phyloP scores from a whole-genome alignment of 2,797 vertebrate genomes.

The Anguilla anguilla region DNA sequence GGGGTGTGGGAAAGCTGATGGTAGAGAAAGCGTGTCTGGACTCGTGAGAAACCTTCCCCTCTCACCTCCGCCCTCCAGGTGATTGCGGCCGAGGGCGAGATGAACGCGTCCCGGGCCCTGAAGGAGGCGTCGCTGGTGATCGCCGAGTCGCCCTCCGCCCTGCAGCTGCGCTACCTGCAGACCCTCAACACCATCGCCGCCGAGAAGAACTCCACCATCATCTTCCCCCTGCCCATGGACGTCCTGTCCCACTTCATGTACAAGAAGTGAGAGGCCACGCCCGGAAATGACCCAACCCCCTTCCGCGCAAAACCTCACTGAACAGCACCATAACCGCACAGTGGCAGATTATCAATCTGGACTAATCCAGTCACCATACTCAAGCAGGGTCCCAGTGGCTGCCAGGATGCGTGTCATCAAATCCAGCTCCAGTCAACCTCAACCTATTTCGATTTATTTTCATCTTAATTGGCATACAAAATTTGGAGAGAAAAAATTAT shows the following conservation, averaged over 20 bases:
- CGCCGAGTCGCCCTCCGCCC: constrained; percentile 75
- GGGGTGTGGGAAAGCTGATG: neutral
- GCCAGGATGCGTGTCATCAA: neutral
- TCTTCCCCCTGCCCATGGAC: constrained; percentile 80
- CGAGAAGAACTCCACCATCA: constrained; percentile 83
- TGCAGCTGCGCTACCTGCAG: constrained; percentile 82
- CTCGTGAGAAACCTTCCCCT: too few species aligned
- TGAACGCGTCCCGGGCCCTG: constrained; percentile 79
- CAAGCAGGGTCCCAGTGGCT: neutral
- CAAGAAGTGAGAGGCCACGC: constrained; percentile 51
- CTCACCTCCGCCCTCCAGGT: constrained; percentile 59
- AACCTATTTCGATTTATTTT: neutral
- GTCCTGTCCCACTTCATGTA: constrained; percentile 65
- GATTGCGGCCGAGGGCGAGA: constrained; percentile 79
- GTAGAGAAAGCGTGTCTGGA: too few species aligned
- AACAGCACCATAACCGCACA: neutral
- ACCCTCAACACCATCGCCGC: constrained; percentile 77
- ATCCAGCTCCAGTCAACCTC: neutral
- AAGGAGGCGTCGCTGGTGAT: constrained; percentile 80
- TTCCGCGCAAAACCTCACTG: neutral
- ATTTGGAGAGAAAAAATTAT: neutral
- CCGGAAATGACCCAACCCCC: neutral
- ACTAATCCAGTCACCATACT: neutral
- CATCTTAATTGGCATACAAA: neutral
- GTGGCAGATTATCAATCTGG: neutral